Conservation (phyloP, 2,797 vertebrate species). For the Danio albolineatus region DNA sequence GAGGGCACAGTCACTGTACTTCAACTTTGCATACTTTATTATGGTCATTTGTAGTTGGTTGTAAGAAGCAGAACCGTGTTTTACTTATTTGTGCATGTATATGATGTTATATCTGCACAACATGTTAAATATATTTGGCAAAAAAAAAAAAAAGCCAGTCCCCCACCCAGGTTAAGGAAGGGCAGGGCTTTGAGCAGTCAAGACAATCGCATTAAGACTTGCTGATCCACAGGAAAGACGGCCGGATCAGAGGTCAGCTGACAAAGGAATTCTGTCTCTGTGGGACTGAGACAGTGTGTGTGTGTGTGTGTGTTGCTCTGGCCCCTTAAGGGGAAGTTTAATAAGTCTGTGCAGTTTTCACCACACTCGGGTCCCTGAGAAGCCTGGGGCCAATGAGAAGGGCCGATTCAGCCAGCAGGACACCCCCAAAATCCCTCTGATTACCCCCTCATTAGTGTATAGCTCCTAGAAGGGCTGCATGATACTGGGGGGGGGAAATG, state of each 20-base stretch:
- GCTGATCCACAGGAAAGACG: slow-evolving; percentile 47
- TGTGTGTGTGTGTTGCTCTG: slow-evolving; percentile 16
- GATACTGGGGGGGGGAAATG: no score
- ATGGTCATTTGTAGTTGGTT: no score
- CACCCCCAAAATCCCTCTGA: slow-evolving; percentile 21
- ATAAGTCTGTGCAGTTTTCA: slow-evolving; percentile 37
- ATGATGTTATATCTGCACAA: no score
- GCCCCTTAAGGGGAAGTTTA: slow-evolving; percentile 47
- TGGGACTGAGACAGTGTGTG: not conserved
- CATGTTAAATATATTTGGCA: no score
- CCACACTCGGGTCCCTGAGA: not conserved
- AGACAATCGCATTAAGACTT: slow-evolving; percentile 40
- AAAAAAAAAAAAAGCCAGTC: no score
- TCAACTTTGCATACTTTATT: no score
- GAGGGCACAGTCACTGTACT: no score
- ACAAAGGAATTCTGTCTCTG: slow-evolving; percentile 35
- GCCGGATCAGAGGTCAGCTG: slow-evolving; percentile 23
- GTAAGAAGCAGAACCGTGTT: no score
- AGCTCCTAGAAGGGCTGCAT: not conserved
- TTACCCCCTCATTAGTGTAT: slow-evolving; percentile 54
- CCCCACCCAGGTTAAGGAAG: not conserved
- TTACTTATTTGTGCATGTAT: no score
- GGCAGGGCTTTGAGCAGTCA: slow-evolving; percentile 5
- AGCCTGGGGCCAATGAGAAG: slow-evolving; percentile 24
- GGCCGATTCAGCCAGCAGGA: slow-evolving; percentile 12